Evolutionary conservation across 2,888 invertebrate genomes (phyloP), one percentile per base, ranked within the genome.

Genomic region (Drosophila greeni): DNA sequence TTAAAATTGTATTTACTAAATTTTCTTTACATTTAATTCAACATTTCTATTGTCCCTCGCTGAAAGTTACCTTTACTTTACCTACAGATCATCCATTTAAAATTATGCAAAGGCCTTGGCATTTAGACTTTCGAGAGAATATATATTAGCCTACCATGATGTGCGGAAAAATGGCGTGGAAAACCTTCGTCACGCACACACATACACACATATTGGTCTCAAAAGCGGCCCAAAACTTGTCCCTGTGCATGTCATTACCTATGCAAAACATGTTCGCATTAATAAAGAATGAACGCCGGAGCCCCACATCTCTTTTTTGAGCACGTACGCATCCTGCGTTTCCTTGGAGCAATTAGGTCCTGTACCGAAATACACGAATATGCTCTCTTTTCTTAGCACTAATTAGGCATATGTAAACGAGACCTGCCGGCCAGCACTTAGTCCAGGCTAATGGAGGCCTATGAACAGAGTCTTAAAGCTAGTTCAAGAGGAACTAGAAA

Each of bases 201-300:
- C 6, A 5, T 6, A 39, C 40, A n/a, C n/a, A 9, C 14, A 33
- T 60, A 18, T 33, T 36, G 24, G 43, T 4, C 60, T 47, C 12
- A 16, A 20, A 34, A 48, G 39, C 20, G 53, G 16, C n/a, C 55
- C 20, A 33, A 26, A 33, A 45, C 20, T 47, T 48, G 47, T 59
- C 66, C 54, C 24, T 16, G 45, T 58, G 51, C 72, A 33, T n/a
- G 60, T 52, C 75, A 85, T 85, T 85, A 72, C 66, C 76, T 81
- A 84, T 85, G 83, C 84, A 81, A 83, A 85, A 74, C 75, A 76
- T 84, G 83, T 81, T 73, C 72, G 79, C 85, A 85, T 85, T 81
- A 84, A 85, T 84, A 84, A 85, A 74, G 81, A 82, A 84, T 84
- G 85, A 53, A 36, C 18, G 26, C 26, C 29, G 5, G 49, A 64